Conservation (phyloP, 2,797 vertebrate species). For the Malurus splendens region DNA sequence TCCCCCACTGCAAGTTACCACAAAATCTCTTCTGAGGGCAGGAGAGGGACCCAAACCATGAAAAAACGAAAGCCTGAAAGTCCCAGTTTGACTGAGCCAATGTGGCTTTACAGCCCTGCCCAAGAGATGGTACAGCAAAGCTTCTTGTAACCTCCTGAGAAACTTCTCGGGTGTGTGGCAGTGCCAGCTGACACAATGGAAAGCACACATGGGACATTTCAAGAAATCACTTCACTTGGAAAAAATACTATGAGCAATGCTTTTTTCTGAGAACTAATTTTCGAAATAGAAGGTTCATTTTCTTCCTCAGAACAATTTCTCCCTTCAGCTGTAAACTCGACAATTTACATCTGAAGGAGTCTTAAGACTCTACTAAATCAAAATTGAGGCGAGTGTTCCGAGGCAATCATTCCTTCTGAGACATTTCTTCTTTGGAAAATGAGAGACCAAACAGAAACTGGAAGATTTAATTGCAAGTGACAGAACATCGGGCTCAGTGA, state of each 20-base stretch:
- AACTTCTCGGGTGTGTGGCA: not conserved
- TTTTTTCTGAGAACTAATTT: not conserved
- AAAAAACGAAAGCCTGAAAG: not conserved
- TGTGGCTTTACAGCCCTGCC: not conserved
- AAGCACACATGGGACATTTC: not conserved
- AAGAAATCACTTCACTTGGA: not conserved
- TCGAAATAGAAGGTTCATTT: not conserved
- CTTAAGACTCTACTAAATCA: not conserved
- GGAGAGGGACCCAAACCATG: not conserved
- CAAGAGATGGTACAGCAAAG: not conserved
- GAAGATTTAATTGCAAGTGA: not conserved
- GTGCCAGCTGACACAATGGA: not conserved
- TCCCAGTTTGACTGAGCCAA: not conserved
- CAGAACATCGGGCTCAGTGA: not conserved
- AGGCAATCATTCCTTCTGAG: not conserved
- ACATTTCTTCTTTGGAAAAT: not conserved
- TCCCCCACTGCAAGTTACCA: not conserved
- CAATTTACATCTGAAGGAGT: not conserved
- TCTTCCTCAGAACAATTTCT: not conserved
- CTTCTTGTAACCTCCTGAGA: not conserved
- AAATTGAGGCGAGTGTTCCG: not conserved
- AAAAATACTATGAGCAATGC: not conserved
- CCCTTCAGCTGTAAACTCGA: not conserved
- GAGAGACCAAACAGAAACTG: not conserved
- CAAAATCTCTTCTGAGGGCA: not conserved